phyloP scores from a whole-genome alignment of 2,797 vertebrate genomes.

The Leptodactylus fallax region DNA sequence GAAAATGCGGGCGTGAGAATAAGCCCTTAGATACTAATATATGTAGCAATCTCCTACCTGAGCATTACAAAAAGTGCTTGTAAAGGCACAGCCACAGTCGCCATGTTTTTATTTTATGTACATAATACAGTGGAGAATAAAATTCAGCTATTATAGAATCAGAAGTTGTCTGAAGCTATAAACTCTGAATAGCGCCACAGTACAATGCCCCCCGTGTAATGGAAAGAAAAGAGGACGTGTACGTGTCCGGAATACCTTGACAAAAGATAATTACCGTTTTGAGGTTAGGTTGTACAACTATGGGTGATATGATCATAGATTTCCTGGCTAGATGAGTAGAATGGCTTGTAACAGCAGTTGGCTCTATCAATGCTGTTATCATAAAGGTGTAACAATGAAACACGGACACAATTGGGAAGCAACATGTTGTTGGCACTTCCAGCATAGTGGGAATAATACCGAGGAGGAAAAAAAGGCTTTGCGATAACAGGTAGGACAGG shows the following conservation, averaged over 20 bases:
- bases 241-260: slow-evolving; percentile 50
- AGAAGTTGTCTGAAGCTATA: slow-evolving; percentile 31
- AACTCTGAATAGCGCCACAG: slow-evolving; percentile 39
- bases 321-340: slow-evolving; percentile 50
- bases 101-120: slow-evolving; percentile 48
- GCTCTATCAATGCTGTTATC: slow-evolving; percentile 47
- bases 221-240: slow-evolving; percentile 34
- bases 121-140: slow-evolving; percentile 3
- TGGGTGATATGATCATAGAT: slow-evolving; percentile 55
- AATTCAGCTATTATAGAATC: slow-evolving; percentile 46
- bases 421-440: slow-evolving; percentile 46
- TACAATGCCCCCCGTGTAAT: slow-evolving; percentile 52
- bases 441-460: slow-evolving; percentile 38
- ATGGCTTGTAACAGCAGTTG: slow-evolving; percentile 45
- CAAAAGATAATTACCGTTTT: slow-evolving; percentile 54
- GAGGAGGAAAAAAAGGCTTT: slow-evolving; percentile 22
- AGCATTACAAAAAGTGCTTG: neutral
- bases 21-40: too few relatives aligned
- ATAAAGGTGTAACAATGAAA: slow-evolving; percentile 48
- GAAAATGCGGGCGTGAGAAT: too few relatives aligned
- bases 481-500: neutral
- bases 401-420: slow-evolving; percentile 41
- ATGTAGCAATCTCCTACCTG: neutral
- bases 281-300: slow-evolving; percentile 51
- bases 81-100: neutral